phyloP scores from a whole-genome alignment of 2,888 invertebrate species.

The Nephrocerus scutellatus region DNA sequence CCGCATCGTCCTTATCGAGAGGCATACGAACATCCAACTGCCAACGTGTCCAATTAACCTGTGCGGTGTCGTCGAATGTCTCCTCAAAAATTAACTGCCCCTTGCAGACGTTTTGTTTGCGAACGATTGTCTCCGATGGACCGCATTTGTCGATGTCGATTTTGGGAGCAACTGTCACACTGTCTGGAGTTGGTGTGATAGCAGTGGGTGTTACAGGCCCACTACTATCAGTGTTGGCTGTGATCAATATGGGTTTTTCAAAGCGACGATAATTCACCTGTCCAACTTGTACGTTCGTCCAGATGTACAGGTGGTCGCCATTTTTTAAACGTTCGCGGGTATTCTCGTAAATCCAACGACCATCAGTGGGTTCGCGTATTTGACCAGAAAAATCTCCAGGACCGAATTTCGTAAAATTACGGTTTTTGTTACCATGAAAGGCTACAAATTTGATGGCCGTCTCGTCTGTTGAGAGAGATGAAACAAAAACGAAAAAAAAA shows the following conservation, averaged over 20 bases:
- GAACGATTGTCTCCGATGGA: no score
- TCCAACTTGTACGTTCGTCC: constrained; percentile 54
- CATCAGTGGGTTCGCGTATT: constrained; percentile 44
- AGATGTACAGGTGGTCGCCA: constrained; percentile 56
- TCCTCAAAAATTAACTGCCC: constrained; percentile 58
- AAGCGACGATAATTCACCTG: constrained; percentile 45
- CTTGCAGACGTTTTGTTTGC: constrained; percentile 44
- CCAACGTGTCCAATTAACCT: constrained; percentile 50
- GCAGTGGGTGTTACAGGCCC: no score
- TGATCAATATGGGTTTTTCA: constrained; percentile 22
- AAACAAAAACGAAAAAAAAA: no score
- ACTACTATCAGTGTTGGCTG: no score
- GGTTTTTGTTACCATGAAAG: constrained; percentile 60
- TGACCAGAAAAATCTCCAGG: constrained; percentile 53
- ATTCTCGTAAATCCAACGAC: constrained; percentile 53
- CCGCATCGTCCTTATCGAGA: constrained; percentile 47
- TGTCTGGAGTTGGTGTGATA: no score
- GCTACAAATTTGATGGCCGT: constrained; percentile 53
- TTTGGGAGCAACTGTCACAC: no score
- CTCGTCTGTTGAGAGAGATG: constrained; percentile 51
- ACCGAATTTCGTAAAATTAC: constrained; percentile 47
- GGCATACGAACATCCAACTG: constrained; percentile 55
- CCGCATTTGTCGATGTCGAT: no score
- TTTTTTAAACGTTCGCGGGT: constrained; percentile 45
- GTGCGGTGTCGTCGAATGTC: constrained; percentile 48